Evolutionary conservation across 2,888 invertebrate species (phyloP).

Genomic region (Spilosoma lubricipeda): DNA sequence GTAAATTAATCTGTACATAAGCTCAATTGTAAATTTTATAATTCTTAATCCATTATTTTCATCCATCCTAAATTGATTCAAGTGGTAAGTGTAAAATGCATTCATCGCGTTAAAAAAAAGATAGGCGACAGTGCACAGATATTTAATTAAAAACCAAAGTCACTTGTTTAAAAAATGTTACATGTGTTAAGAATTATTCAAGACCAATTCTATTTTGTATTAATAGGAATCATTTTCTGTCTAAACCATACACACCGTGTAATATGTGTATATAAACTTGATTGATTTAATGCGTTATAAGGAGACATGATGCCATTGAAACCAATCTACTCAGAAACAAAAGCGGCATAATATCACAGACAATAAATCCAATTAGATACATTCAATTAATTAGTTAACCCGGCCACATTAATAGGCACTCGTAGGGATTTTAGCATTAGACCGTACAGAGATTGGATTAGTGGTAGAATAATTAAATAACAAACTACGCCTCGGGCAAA

Average conservation of each 20-base stretch:
- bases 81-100: too few species aligned
- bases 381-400: slow-evolving; percentile 43
- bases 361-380: slow-evolving; percentile 26
- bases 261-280: background rate
- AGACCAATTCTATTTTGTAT: background rate
- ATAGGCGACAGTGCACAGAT: too few species aligned
- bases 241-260: too few species aligned
- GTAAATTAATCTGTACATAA: background rate
- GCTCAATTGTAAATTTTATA: background rate
- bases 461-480: slow-evolving; percentile 46
- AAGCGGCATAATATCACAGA: slow-evolving; percentile 6
- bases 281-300: background rate
- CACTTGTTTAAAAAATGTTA: background rate
- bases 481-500: slow-evolving; percentile 25
- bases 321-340: slow-evolving; percentile 15
- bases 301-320: background rate
- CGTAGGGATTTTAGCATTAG: slow-evolving; percentile 42
- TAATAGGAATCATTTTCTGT: too few species aligned
- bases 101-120: too few species aligned
- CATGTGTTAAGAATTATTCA: background rate
- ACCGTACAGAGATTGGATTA: slow-evolving; percentile 41
- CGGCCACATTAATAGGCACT: slow-evolving; percentile 42
- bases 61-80: background rate
- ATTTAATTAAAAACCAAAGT: too few species aligned
- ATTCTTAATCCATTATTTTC: background rate